phyloP scores from a whole-genome alignment of 2,888 invertebrate species.

The Onchidella celtica region DNA sequence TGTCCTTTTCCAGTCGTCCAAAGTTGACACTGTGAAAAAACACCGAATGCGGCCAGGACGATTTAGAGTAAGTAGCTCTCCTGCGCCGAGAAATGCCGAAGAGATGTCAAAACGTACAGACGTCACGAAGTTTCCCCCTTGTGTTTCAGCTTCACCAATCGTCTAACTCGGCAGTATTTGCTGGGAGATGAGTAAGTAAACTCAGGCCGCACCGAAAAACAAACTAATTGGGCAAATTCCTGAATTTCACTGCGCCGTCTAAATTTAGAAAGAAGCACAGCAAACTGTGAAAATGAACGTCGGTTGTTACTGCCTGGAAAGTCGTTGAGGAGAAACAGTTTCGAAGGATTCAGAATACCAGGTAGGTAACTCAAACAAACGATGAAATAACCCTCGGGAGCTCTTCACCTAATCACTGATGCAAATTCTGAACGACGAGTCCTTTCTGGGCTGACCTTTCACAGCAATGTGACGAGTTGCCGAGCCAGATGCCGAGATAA shows the following conservation, averaged over 20 bases:
- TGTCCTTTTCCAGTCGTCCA: neutral
- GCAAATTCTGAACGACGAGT: neutral
- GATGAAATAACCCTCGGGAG: no score
- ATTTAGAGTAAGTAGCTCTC: neutral
- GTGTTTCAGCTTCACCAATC: neutral
- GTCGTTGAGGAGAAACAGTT: neutral
- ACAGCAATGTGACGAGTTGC: neutral
- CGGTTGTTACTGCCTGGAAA: no score
- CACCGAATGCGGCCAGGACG: neutral
- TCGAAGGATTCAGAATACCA: neutral
- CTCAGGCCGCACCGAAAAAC: neutral
- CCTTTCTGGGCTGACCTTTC: neutral
- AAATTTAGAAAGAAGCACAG: neutral
- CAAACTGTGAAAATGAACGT: neutral
- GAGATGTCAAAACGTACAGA: neutral
- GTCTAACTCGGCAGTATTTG: neutral
- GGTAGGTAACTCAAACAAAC: neutral
- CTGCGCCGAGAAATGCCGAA: neutral
- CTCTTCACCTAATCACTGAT: no score
- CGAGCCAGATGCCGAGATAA: neutral
- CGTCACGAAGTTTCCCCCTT: neutral
- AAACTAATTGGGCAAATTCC: neutral
- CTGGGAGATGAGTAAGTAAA: conserved; percentile 1
- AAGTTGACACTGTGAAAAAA: neutral
- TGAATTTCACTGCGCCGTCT: neutral